phyloP scores from a whole-genome alignment of 2,888 invertebrate genomes.

The Tiliacea citrago region DNA sequence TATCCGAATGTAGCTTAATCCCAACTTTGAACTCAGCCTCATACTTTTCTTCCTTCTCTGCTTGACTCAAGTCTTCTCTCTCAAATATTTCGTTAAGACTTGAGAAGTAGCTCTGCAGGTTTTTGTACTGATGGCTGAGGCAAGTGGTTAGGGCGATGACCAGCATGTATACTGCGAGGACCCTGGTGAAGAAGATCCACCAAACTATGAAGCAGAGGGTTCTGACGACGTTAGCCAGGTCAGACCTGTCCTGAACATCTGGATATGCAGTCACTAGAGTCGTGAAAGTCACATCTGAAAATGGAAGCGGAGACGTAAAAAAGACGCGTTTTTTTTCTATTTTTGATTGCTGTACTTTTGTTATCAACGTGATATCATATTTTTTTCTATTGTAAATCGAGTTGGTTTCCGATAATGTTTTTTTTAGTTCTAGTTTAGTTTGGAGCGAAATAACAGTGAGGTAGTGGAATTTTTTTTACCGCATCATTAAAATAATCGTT shows the following conservation, averaged over 20 bases:
- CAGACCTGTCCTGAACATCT: slow-evolving; percentile 66
- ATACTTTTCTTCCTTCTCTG: slow-evolving; percentile 72
- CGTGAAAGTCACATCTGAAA: slow-evolving; percentile 71
- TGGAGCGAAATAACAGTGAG: not conserved
- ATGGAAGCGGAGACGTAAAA: not conserved
- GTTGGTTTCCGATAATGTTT: not conserved
- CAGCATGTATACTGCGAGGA: slow-evolving; percentile 62
- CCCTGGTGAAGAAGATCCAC: slow-evolving; percentile 68
- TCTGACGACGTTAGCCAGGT: slow-evolving; percentile 60
- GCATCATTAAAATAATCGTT: not conserved
- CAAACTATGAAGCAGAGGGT: slow-evolving; percentile 65
- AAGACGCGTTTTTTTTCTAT: not conserved
- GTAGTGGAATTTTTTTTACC: not conserved
- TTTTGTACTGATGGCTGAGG: slow-evolving; percentile 75
- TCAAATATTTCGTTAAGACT: slow-evolving; percentile 73
- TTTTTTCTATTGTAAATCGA: not conserved
- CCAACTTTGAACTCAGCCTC: slow-evolving; percentile 75
- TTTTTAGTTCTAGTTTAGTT: not conserved
- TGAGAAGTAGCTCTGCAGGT: slow-evolving; percentile 76
- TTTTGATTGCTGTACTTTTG: not conserved
- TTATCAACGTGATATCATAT: not conserved
- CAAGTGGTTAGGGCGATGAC: slow-evolving; percentile 66
- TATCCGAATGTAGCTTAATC: slow-evolving; percentile 75
- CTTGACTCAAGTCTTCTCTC: slow-evolving; percentile 61
- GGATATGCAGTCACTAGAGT: slow-evolving; percentile 74